phyloP scores from a whole-genome alignment of 2,113 vertebrate genomes.

The Xiphophorus maculatus region DNA sequence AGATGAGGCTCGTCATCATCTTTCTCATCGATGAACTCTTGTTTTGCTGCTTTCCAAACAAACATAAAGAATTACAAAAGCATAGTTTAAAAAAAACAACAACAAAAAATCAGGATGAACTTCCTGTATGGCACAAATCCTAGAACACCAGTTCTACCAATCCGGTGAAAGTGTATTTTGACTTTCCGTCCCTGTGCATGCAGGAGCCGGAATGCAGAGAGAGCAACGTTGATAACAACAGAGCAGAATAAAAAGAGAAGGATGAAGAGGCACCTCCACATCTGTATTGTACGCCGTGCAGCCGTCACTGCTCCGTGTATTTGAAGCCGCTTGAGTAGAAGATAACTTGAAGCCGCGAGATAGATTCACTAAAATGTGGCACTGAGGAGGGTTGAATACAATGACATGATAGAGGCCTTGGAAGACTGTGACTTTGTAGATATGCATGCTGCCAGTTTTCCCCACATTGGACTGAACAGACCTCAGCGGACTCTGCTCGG shows the following conservation, averaged over 20 bases:
- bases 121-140: neutral
- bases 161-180: constrained; percentile 10
- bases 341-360: constrained; percentile 32
- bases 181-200: constrained; percentile 9
- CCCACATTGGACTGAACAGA: constrained; percentile 16
- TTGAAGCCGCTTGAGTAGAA: constrained; percentile 18
- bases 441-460: constrained; percentile 43
- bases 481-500: constrained; percentile 34
- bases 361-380: constrained; percentile 37
- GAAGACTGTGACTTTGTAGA: constrained; percentile 20
- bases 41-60: neutral
- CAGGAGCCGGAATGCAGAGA: neutral
- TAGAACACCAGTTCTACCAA: neutral
- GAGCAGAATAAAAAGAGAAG: neutral
- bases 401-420: neutral
- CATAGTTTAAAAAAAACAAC: too few species aligned
- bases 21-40: neutral
- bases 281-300: constrained; percentile 37
- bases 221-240: constrained; percentile 26
- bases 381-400: constrained; percentile 15
- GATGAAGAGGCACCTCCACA: constrained; percentile 38
- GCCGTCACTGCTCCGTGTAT: constrained; percentile 19
- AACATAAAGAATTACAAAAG: neutral
- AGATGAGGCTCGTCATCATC: neutral
- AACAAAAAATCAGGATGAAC: too few species aligned